Evolutionary conservation across 2,888 invertebrate genomes (phyloP).

Genomic region (Molanna angustata): DNA sequence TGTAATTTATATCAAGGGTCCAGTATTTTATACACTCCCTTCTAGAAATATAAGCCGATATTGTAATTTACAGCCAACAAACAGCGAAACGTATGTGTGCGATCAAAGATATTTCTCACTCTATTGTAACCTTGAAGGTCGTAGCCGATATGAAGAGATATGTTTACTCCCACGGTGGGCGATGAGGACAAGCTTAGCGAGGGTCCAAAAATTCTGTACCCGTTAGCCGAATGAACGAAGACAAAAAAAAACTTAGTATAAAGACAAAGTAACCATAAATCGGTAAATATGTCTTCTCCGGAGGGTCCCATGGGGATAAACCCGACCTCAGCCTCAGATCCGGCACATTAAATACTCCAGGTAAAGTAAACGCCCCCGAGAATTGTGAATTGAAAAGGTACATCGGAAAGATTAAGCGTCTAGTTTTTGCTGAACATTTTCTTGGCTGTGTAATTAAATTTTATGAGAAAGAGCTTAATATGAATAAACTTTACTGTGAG

Average conservation of each 20-base stretch:
- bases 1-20: too few species aligned
- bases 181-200: neutral
- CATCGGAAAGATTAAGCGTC: slow-evolving; percentile 28
- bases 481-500: slow-evolving; percentile 27
- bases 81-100: slow-evolving; percentile 25
- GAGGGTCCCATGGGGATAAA: slow-evolving; percentile 24
- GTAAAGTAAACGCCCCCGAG: slow-evolving; percentile 26
- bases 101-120: slow-evolving; percentile 31
- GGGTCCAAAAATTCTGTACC: slow-evolving; percentile 9
- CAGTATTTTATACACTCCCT: too few species aligned
- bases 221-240: slow-evolving; percentile 3
- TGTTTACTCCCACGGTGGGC: slow-evolving; percentile 22
- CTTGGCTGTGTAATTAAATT: slow-evolving; percentile 30
- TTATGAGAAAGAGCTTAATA: slow-evolving; percentile 28
- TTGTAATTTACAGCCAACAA: slow-evolving; percentile 24
- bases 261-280: slow-evolving; percentile 33
- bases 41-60: slow-evolving; percentile 16
- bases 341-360: slow-evolving; percentile 25
- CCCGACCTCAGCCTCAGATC: slow-evolving; percentile 11
- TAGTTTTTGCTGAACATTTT: slow-evolving; percentile 31
- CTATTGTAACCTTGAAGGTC: slow-evolving; percentile 18
- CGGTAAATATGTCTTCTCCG: slow-evolving; percentile 31
- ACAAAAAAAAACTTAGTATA: slow-evolving; percentile 30
- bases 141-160: slow-evolving; percentile 29
- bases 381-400: slow-evolving; percentile 30